Conservation (phyloP, 1,140 invertebrate species). For the Laupala kohalensis region DNA sequence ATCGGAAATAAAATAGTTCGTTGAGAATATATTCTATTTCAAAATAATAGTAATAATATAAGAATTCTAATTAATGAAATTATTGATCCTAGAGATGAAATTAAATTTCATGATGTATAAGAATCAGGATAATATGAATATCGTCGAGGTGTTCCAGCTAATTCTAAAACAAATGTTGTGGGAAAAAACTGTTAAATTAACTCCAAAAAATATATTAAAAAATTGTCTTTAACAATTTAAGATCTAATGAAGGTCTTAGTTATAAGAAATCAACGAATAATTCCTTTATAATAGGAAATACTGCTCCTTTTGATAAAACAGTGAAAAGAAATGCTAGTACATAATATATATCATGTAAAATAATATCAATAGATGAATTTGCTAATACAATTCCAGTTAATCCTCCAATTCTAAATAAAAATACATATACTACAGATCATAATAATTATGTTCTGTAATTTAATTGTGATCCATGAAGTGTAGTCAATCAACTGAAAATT, state of each 20-base stretch:
- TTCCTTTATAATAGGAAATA: background rate
- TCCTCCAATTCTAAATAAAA: background rate
- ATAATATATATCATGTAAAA: background rate
- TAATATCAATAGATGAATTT: background rate
- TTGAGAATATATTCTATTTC: no score
- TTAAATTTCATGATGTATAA: no score
- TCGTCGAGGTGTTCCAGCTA: no score
- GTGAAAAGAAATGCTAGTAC: background rate
- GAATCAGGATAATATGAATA: no score
- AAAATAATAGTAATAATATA: no score
- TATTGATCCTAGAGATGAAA: no score
- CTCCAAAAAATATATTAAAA: no score
- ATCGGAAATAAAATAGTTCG: no score
- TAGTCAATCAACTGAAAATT: background rate
- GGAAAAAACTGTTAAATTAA: no score
- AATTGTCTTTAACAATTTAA: no score
- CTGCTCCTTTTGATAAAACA: background rate
- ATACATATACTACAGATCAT: background rate
- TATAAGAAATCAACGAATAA: background rate
- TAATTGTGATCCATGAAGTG: background rate
- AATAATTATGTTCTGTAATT: background rate
- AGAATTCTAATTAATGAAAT: no score
- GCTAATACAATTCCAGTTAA: background rate
- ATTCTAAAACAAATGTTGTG: no score
- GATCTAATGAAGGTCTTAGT: background rate